Base-by-base conservation (phyloP, 2,797 vertebrate species). In the Tolypeutes matacus region DNA sequence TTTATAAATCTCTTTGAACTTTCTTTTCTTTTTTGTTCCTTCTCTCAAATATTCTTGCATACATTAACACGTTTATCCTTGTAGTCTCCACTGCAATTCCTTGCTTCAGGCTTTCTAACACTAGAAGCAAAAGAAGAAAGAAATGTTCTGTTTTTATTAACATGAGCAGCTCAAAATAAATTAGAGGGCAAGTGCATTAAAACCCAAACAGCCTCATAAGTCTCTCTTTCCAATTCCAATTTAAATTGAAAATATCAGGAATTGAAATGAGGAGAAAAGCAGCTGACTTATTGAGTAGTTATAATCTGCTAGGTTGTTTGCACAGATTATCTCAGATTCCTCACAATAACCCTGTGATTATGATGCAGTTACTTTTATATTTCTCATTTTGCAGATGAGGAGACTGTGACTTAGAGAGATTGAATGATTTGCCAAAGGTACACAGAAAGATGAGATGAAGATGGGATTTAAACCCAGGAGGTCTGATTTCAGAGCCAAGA, bases 51-150 rank as follows among this genome's bases (percentile, higher is more conserved):
- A 80, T 89, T 53, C 31, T 95, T 94, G 77, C 31, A 73, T 64
- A 53, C n/a, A 73, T 64, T 85, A 39, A 73, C 20, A 93, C 23
- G 10, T 77, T 83, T 51, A n/a, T 36, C 29, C 51, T n/a, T 70
- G 7, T 27, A 80, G 13, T 34, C 13, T 65, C 70, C 58, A 21
- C 14, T 70, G 53, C 11, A 89, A 31, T 53, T 93, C 62, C 2
- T 90, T 91, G 80, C 77, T 91, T 84, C 72, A 87, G 51, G 86
- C 58, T 94, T 91, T 83, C 39, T 89, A 90, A 93, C 49, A 42
- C 9, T 6, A 77, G 46, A 31, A 91, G 29, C 62, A 86, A 95
- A 96, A 90, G 60, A 70, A 94, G 56, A 72, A 70, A 49, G 70
- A 83, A 62, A 56, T 84, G 49, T 89, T 94, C 39, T 42, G 18